Evolutionary conservation across 2,888 invertebrate species (phyloP), one percentile per base, ranked within the genome.

Genomic region (Ophonus ardosiacus): DNA sequence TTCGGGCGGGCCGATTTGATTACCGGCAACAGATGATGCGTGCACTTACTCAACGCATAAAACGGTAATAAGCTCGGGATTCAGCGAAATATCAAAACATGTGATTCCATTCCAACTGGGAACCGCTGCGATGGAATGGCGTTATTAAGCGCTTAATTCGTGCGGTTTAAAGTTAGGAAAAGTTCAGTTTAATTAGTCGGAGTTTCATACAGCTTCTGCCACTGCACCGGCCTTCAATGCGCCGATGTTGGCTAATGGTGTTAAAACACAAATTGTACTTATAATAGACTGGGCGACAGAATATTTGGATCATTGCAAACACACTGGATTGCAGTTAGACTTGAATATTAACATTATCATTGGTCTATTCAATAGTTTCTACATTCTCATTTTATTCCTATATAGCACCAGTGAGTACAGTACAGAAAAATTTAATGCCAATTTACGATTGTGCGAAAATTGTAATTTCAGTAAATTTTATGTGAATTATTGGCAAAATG

Each of bases 71-170:
- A 80, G 59, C 59, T 15, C 38, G 61, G 79, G 6, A 80, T 24
- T n/a, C 79, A 7, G 59, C 18, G 71, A 81, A 81, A 81, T 81
- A 71, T 81, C 81, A 81, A 51, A 81, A 81, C 71, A 81, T 81
- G 71, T 81, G 81, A 81, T 81, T 81, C 56, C 57, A 68, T 81
- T 71, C 17, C 43, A 68, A 68, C 68, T 63, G 18, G 24, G 43
- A 10, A 18, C 43, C n/a, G 78, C 79, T n/a, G 24, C 31, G 81
- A 63, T 65, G 81, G 63, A 81, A 65, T 56, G 81, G 57, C 56
- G 81, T 71, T 81, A 81, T 81, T 63, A 81, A 81, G 17, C 81
- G 71, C 21, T 81, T 81, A 81, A 81, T 81, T 68, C 59, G 68
- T 71, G 56, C 57, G 81, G 81, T 81, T 81, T 65, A 81, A 81